Percentiles rank a stretch among this genome's conserved stretches.
Evolutionary conservation across 2,113 vertebrate species (phyloP).

Genomic region (Colaptes auratus): DNA sequence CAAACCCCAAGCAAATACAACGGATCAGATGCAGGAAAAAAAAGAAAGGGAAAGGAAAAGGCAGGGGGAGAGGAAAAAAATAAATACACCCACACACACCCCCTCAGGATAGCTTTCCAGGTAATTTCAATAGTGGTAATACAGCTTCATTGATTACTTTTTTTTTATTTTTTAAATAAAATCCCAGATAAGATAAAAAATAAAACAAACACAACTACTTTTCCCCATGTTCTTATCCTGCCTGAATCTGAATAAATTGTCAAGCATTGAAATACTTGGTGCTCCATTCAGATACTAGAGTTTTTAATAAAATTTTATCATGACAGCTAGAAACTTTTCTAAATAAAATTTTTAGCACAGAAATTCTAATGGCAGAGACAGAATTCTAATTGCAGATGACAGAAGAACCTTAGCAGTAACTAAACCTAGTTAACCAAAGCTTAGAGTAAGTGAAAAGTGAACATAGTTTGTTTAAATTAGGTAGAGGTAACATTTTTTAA

Average conservation of each 20-base stretch:
- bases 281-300: neutral
- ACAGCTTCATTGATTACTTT: neutral
- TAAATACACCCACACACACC: neutral
- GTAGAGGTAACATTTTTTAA: neutral
- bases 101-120: neutral
- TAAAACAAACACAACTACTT: neutral
- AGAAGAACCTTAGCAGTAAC: neutral
- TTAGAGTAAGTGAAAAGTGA: neutral
- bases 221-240: neutral
- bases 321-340: neutral
- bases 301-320: neutral
- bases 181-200: neutral
- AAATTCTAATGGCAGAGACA: neutral
- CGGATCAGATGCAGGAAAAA: neutral
- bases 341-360: neutral
- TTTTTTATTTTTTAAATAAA: neutral
- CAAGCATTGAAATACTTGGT: neutral
- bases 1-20: slow-evolving; percentile 43
- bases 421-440: neutral
- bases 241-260: neutral
- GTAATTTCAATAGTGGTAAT: neutral
- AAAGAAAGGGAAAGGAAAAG: neutral
- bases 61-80: neutral
- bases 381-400: too few species aligned
- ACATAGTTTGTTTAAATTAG: neutral